phyloP scores from a whole-genome alignment of 2,888 invertebrate species.

The Rhagophthalmus giganteus region DNA sequence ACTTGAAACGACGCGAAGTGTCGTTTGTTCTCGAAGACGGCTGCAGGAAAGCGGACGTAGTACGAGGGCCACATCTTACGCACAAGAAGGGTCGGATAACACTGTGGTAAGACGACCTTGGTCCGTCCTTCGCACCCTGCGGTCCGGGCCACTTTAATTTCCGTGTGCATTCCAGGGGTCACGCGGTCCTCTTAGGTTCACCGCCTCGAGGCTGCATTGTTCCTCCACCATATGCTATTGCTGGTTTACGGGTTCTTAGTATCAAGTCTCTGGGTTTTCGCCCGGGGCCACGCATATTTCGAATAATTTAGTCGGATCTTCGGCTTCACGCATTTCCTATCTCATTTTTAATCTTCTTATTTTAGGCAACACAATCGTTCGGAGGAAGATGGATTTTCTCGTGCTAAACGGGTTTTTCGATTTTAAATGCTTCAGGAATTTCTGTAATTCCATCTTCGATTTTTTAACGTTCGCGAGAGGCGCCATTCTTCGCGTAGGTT shows the following conservation, averaged over 20 bases:
- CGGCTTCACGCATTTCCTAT: neutral
- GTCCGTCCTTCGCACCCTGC: conserved; percentile 53
- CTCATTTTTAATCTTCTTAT: neutral
- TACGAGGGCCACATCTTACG: conserved; percentile 53
- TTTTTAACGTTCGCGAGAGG: too few relatives aligned
- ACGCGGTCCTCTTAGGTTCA: conserved; percentile 32
- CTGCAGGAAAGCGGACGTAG: conserved; percentile 45
- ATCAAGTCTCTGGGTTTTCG: conserved; percentile 8
- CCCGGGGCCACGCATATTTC: conserved; percentile 10
- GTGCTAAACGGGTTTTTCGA: neutral
- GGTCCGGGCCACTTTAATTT: conserved; percentile 50
- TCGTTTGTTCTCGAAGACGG: conserved; percentile 15
- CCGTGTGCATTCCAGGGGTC: conserved; percentile 54
- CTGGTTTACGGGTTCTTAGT: conserved; percentile 12
- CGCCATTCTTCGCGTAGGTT: too few relatives aligned
- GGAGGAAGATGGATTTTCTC: neutral
- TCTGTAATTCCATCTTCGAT: too few relatives aligned
- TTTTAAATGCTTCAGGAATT: neutral
- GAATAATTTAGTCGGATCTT: neutral
- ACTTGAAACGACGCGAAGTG: conserved; percentile 43
- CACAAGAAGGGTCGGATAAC: conserved; percentile 34
- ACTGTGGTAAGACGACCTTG: conserved; percentile 46
- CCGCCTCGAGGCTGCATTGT: conserved; percentile 37
- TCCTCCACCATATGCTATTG: conserved; percentile 2
- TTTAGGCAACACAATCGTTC: neutral